A percentile compares a stretch with the other conserved stretches of the same genome.
Evolutionary conservation across 2,797 vertebrate genomes (phyloP).

Genomic region (Melanotaenia maccullochi): DNA sequence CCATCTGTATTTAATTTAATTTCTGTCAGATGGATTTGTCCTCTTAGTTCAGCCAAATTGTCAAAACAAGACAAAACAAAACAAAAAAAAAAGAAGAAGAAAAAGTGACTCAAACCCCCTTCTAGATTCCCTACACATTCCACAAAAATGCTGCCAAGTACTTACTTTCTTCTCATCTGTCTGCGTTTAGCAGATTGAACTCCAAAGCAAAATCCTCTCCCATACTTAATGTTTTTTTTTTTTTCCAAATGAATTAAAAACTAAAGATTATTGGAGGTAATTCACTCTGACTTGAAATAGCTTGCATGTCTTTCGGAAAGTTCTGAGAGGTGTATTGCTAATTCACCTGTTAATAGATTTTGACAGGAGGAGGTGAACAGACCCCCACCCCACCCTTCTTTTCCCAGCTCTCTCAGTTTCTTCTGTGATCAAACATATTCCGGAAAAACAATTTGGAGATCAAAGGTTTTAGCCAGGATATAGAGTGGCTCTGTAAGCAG

Average conservation of each 20-base stretch:
- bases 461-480: constrained; percentile 35
- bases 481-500: constrained; percentile 7
- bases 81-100: constrained; percentile 25
- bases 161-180: constrained; percentile 36
- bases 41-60: background rate
- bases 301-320: constrained; percentile 20
- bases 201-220: constrained; percentile 33
- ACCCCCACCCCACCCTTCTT: background rate
- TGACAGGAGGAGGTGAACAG: constrained; percentile 28
- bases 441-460: constrained; percentile 47
- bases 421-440: constrained; percentile 39
- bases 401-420: constrained; percentile 11
- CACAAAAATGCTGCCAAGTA: constrained; percentile 36
- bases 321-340: constrained; percentile 16
- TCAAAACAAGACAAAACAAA: background rate
- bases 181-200: constrained; percentile 49
- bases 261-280: constrained; percentile 47
- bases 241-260: constrained; percentile 25
- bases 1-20: background rate
- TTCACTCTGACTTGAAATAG: constrained; percentile 27
- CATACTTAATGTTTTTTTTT: constrained; percentile 23
- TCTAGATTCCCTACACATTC: constrained; percentile 31
- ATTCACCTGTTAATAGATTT: constrained; percentile 52
- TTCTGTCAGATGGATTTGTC: constrained; percentile 29
- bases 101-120: constrained; percentile 38